These are phyloP conservation scores for Alloplasta piceator DNA, from an alignment of 2,888 invertebrate genomes.

Conservation along the genomic window DNA sequence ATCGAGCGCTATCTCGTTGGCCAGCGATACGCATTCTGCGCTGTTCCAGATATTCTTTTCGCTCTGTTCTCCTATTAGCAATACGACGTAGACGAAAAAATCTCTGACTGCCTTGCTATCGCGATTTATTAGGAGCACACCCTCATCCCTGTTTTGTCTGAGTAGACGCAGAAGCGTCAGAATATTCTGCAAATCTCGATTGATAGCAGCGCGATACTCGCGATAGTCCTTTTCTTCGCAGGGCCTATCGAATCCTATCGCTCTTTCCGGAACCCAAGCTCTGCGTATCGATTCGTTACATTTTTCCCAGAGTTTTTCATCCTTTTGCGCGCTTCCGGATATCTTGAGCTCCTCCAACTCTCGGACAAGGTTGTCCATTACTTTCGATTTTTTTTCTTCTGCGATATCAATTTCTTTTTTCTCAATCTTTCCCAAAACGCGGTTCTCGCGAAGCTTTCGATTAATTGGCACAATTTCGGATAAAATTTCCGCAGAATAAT, in stretches of 20 bases:
- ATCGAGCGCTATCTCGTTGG: slow-evolving; percentile 68
- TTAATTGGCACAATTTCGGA: no score
- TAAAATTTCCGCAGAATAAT: slow-evolving; percentile 11
- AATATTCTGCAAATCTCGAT: slow-evolving; percentile 74
- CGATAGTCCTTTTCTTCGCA: slow-evolving; percentile 77
- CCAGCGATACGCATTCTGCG: slow-evolving; percentile 68
- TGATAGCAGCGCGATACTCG: slow-evolving; percentile 72
- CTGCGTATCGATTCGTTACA: slow-evolving; percentile 71
- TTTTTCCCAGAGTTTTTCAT: slow-evolving; percentile 70
- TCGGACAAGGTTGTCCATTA: slow-evolving; percentile 73
- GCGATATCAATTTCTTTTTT: not conserved
- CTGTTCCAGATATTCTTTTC: slow-evolving; percentile 80
- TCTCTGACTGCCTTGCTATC: slow-evolving; percentile 54
- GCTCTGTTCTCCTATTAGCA: slow-evolving; percentile 79
- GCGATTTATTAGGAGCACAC: slow-evolving; percentile 48
- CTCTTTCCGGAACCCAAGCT: slow-evolving; percentile 73
- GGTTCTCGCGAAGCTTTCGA: no score
- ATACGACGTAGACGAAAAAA: slow-evolving; percentile 71
- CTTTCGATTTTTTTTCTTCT: slow-evolving; percentile 1
- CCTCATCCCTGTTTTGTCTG: slow-evolving; percentile 56
- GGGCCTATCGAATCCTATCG: slow-evolving; percentile 71
- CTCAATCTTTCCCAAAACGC: not conserved
- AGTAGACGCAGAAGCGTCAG: slow-evolving; percentile 70
- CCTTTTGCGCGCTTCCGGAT: slow-evolving; percentile 55
- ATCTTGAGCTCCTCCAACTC: slow-evolving; percentile 75